Conservation (phyloP, 2,113 vertebrate genomes). For the Sylvilagus bachmani region DNA sequence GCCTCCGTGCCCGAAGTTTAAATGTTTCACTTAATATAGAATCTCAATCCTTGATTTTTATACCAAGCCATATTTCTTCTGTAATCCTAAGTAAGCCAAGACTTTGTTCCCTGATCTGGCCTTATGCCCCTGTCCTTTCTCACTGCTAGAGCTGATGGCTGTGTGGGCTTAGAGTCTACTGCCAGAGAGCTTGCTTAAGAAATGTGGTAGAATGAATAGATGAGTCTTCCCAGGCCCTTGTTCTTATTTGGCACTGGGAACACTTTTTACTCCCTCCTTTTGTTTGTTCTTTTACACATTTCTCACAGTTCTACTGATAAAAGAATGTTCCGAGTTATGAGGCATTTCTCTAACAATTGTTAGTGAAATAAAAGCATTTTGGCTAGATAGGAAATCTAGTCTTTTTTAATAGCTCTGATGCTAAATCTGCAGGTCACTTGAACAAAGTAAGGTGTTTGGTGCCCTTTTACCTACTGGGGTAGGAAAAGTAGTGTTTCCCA, state of each 20-base stretch:
- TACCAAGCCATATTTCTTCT: slow-evolving; percentile 40
- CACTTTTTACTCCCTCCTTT: not conserved
- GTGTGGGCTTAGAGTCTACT: not conserved
- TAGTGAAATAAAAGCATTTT: slow-evolving; percentile 51
- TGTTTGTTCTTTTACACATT: slow-evolving; percentile 10
- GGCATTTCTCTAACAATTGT: slow-evolving; percentile 41
- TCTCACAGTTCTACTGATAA: not conserved
- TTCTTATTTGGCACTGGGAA: slow-evolving; percentile 12
- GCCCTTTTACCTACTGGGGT: not conserved
- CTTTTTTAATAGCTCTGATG: slow-evolving; percentile 16
- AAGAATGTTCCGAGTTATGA: slow-evolving; percentile 31
- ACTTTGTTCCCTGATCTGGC: slow-evolving; percentile 40
- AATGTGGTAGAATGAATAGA: not conserved
- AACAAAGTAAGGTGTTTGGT: slow-evolving; percentile 1
- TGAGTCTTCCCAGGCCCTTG: slow-evolving; percentile 30
- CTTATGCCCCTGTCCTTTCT: not conserved
- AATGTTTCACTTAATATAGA: slow-evolving; percentile 50
- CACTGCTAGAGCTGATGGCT: not conserved
- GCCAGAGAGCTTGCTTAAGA: slow-evolving; percentile 43
- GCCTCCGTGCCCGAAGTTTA: not conserved
- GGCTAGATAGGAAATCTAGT: not conserved
- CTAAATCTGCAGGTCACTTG: not conserved
- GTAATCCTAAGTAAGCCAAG: slow-evolving; percentile 1
- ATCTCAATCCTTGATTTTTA: slow-evolving; percentile 37
- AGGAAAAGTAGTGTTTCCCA: not conserved